These are phyloP conservation scores for Lasioglossum oenotherae DNA, from an alignment of 2,888 invertebrate species.

Conservation along the genomic window DNA sequence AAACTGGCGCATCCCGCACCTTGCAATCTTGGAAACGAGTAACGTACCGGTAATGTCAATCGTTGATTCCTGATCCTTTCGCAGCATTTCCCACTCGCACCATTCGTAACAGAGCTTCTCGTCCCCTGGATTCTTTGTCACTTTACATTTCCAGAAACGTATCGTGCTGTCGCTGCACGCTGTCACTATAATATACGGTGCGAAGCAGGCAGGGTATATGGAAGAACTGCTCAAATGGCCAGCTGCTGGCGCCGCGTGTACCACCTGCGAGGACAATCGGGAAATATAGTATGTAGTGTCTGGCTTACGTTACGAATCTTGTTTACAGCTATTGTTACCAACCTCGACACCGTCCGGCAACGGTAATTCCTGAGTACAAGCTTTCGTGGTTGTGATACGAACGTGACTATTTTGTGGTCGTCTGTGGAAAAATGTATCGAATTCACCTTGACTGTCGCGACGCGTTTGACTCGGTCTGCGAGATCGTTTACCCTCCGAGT, in stretches of 20 bases:
- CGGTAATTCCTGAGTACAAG: conserved; percentile 94
- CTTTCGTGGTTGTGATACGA: conserved; percentile 95
- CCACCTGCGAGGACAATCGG: conserved; percentile 85
- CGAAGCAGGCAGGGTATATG: conserved; percentile 99
- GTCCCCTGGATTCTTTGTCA: conserved; percentile 85
- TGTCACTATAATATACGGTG: conserved; percentile 97
- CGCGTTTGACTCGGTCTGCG: conserved; percentile 81
- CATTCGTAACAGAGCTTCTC: conserved; percentile 88
- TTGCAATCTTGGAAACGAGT: neutral
- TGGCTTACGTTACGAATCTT: neutral
- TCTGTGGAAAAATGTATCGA: conserved; percentile 76
- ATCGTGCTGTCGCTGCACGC: conserved; percentile 97
- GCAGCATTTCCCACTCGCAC: conserved; percentile 96
- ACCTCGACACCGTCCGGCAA: conserved; percentile 94
- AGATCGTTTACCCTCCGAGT: conserved; percentile 79
- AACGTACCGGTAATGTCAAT: conserved; percentile 90
- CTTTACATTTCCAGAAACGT: conserved; percentile 94
- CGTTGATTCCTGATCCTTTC: conserved; percentile 88
- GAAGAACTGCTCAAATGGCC: conserved; percentile 99
- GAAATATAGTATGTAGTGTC: neutral
- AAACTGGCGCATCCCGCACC: too few relatives aligned
- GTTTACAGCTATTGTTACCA: neutral
- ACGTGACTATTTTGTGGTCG: conserved; percentile 87
- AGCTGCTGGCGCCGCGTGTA: conserved; percentile 97
- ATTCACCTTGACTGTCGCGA: conserved; percentile 81